phyloP scores from a whole-genome alignment of 1,140 invertebrate species.

The Periplaneta americana region DNA sequence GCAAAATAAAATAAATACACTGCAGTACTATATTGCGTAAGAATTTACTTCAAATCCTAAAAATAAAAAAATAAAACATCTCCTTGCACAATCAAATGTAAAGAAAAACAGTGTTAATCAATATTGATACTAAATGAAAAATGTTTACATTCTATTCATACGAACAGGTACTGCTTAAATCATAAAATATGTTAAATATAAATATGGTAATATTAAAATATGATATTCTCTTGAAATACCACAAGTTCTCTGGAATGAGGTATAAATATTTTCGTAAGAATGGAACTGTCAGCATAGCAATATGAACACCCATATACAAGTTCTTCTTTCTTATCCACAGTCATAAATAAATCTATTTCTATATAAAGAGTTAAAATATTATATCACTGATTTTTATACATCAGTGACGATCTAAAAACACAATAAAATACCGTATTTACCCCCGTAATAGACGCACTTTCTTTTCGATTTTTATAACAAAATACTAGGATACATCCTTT shows the following conservation, averaged over 20 bases:
- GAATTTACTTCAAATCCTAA: no score
- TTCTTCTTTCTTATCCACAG: not conserved
- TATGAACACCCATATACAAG: not conserved
- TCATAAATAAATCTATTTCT: not conserved
- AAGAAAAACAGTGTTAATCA: not conserved
- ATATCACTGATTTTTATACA: not conserved
- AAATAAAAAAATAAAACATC: no score
- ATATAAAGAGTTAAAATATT: not conserved
- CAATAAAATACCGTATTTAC: no score
- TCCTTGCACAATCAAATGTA: not conserved
- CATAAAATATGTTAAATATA: not conserved
- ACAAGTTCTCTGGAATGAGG: not conserved
- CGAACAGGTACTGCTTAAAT: not conserved
- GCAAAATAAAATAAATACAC: not conserved
- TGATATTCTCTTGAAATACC: not conserved
- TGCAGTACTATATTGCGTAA: no score
- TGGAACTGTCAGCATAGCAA: not conserved
- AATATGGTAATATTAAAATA: not conserved
- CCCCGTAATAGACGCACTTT: no score
- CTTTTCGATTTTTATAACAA: no score
- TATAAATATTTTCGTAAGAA: not conserved
- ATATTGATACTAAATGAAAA: not conserved
- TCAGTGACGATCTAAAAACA: no score
- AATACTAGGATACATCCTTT: no score
- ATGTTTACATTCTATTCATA: not conserved